A percentile compares a stretch with the other conserved stretches of the same genome.
These are phyloP conservation scores for Anser cygnoides DNA, from an alignment of 2,113 vertebrate species.

Conservation along the genomic window DNA sequence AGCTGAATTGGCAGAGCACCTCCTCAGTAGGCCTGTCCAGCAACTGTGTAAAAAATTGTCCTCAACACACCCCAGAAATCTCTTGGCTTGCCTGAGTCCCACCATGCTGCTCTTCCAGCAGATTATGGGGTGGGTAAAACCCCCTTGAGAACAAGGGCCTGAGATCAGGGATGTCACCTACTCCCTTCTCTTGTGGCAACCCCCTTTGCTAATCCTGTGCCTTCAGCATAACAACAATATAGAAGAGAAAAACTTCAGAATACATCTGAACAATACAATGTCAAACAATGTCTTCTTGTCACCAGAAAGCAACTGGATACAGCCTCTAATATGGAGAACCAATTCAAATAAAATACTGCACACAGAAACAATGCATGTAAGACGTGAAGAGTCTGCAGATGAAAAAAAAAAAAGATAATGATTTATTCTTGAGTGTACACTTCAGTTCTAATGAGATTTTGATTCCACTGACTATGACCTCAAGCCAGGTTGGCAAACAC, in stretches of 20 bases:
- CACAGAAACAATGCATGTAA: neutral
- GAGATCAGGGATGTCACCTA: neutral
- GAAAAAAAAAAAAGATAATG: conserved; percentile 26
- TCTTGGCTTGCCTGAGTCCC: neutral
- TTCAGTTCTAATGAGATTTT: conserved; percentile 45
- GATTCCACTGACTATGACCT: neutral
- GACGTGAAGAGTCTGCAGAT: neutral
- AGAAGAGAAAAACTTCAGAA: neutral
- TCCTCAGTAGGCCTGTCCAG: neutral
- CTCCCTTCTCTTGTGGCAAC: neutral
- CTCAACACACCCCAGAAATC: neutral
- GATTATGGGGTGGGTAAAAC: neutral
- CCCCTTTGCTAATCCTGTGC: neutral
- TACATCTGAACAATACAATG: neutral
- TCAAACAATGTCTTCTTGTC: neutral
- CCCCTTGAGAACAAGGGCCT: neutral
- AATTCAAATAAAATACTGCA: neutral
- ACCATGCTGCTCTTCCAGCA: neutral
- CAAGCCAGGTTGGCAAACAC: conserved; percentile 38
- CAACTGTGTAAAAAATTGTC: neutral
- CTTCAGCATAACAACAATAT: neutral
- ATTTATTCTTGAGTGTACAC: neutral
- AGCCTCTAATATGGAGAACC: neutral
- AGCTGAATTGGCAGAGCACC: neutral
- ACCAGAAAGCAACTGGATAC: neutral